These are phyloP conservation scores for Psilopsiagon aurifrons DNA, from an alignment of 2,113 vertebrate species.

Conservation along the genomic window DNA sequence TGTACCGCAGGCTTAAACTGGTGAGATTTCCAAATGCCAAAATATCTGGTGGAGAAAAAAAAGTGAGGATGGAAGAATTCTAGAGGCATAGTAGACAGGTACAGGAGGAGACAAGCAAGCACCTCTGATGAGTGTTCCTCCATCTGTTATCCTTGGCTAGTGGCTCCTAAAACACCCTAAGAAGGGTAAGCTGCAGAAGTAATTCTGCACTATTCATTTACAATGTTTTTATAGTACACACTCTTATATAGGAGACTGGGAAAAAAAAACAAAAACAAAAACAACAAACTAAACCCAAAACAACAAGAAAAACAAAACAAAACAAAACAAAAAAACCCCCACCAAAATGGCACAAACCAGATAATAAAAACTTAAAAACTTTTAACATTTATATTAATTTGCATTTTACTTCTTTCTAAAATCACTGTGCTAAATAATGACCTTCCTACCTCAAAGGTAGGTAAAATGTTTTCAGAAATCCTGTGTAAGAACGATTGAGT, in stretches of 20 bases:
- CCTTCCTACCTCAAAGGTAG: not conserved
- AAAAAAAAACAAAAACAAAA: not conserved
- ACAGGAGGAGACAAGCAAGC: not conserved
- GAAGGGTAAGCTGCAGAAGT: not conserved
- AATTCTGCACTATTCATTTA: not conserved
- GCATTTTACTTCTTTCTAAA: not conserved
- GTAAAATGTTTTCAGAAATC: not conserved
- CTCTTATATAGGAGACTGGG: not conserved
- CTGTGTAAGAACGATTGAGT: not conserved
- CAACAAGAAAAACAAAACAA: not conserved
- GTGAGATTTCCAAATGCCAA: not conserved
- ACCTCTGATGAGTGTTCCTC: not conserved
- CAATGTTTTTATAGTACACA: not conserved
- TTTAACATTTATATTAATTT: not conserved
- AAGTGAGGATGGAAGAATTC: not conserved
- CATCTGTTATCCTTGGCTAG: not conserved
- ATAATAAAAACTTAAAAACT: not conserved
- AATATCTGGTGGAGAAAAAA: not conserved
- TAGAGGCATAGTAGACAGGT: not conserved
- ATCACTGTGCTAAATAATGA: not conserved
- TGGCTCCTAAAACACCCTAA: not conserved
- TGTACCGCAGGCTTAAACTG: not conserved
- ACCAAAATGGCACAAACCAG: not conserved
- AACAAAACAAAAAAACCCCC: too few relatives aligned
- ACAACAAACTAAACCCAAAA: not conserved